Base-by-base conservation (phyloP, 1,140 invertebrate genomes). In the Polypedilum vanderplanki region DNA sequence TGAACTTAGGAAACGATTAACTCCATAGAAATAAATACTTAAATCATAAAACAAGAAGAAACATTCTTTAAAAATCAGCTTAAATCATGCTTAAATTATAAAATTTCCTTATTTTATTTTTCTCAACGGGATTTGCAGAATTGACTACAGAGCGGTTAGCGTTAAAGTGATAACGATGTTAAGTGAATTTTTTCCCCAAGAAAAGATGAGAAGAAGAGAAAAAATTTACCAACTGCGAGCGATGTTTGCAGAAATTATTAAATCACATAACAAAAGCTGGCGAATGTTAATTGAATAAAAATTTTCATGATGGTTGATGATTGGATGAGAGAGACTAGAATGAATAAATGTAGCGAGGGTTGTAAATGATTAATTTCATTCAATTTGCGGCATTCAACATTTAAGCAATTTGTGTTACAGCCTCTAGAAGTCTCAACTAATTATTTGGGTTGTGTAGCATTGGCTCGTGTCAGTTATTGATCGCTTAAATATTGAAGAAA, bases 401-500 rank as follows among this genome's bases (percentile, higher is more conserved):
- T 57, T 8, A 57, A n/a, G 12, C 46, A 57, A 57, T 57, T 57
- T 57, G 46, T 57, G 10, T 57, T 57, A 12, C 15, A 12, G 9
- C 46, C 15, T 15, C 12, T n/a, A 12, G n/a, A n/a, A 57, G n/a
- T 57, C 46, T 12, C 12, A 46, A 57, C 46, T 57, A 57, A 57
- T 57, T 57, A n/a, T 57, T 57, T n/a, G 46, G n/a, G 24, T 33
- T 33, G 24, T 57, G 12, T 57, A n/a, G 46, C 46, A 57, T 57
- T 57, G 46, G 46, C 46, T 57, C 46, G 46, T 57, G 46, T 57
- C 46, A 57, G 46, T 57, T 57, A 57, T 57, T 57, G 46, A 57
- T 57, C 46, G 46, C 12, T n/a, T 57, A 15, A 57, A 57, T 33
- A 57, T 57, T 57, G 3, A 57, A 57, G 12, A n/a, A n/a, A n/a